phyloP scores from a whole-genome alignment of 2,113 vertebrate genomes.

The Nettapus auritus region DNA sequence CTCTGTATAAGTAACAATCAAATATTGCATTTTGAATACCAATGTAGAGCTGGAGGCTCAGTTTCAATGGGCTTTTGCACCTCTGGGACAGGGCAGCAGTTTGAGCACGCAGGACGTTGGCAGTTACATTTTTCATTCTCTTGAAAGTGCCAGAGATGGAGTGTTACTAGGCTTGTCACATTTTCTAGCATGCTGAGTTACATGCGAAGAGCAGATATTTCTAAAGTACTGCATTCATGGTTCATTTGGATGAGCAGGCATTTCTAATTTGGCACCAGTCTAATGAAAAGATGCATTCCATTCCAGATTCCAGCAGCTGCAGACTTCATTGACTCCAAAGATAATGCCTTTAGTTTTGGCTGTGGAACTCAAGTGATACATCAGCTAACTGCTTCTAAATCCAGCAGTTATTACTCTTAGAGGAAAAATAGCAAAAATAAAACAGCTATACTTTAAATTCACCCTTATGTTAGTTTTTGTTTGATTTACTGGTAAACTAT shows the following conservation, averaged over 20 bases:
- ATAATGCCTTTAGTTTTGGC: constrained; percentile 66
- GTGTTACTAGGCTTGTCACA: constrained; percentile 62
- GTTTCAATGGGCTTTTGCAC: neutral
- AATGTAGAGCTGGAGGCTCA: neutral
- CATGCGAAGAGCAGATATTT: constrained; percentile 66
- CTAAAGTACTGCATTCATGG: constrained; percentile 66
- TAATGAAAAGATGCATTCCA: constrained; percentile 71
- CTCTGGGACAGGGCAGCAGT: neutral
- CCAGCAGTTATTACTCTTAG: neutral
- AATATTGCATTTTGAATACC: neutral
- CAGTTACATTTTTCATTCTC: neutral
- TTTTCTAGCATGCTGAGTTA: constrained; percentile 64
- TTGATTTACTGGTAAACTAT: constrained; percentile 31
- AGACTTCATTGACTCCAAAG: constrained; percentile 66
- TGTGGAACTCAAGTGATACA: neutral
- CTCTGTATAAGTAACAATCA: neutral
- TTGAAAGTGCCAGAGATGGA: neutral
- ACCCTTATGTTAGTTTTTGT: neutral
- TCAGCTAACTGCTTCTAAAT: constrained; percentile 39
- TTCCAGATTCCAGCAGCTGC: constrained; percentile 69
- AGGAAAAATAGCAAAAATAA: constrained; percentile 7
- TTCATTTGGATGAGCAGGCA: constrained; percentile 72
- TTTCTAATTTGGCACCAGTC: constrained; percentile 72
- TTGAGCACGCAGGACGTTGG: neutral
- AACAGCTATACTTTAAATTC: neutral